Evolutionary conservation across 2,113 vertebrate species (phyloP).

Genomic region (Dryoscopus gambensis): DNA sequence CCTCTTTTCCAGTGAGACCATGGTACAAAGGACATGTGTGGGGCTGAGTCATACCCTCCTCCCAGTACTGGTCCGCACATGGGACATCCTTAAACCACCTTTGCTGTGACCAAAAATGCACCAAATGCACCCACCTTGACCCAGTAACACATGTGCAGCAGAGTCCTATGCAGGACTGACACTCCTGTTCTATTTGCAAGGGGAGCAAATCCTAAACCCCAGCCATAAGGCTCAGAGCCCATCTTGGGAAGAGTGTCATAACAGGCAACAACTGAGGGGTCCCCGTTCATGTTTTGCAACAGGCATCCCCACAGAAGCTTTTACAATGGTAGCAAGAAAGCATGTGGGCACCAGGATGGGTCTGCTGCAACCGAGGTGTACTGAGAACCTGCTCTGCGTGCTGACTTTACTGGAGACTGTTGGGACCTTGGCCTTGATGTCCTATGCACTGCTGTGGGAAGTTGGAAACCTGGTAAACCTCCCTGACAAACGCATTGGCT

Average conservation of each 20-base stretch:
- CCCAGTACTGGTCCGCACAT: background rate
- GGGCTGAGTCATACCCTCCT: background rate
- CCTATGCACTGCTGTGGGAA: slow-evolving; percentile 52
- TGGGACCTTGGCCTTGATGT: slow-evolving; percentile 1
- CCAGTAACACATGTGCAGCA: background rate
- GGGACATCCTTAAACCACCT: background rate
- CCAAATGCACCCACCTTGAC: background rate
- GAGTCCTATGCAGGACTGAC: background rate
- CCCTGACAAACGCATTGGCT: slow-evolving; percentile 63
- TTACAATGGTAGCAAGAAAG: background rate
- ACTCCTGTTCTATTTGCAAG: background rate
- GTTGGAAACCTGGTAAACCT: slow-evolving; percentile 43
- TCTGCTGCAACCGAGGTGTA: background rate
- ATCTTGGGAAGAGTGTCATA: background rate
- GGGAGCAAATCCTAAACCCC: background rate
- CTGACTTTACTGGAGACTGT: background rate
- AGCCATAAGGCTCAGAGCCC: background rate
- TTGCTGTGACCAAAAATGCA: background rate
- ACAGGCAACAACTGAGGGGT: background rate
- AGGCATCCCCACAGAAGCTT: background rate
- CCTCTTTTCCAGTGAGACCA: background rate
- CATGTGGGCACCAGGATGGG: background rate
- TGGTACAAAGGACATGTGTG: background rate
- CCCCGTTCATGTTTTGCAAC: background rate
- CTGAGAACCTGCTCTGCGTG: background rate